Evolutionary conservation across 2,888 invertebrate species (phyloP), one percentile per base, ranked within the genome.

Genomic region (Thyatira batis): DNA sequence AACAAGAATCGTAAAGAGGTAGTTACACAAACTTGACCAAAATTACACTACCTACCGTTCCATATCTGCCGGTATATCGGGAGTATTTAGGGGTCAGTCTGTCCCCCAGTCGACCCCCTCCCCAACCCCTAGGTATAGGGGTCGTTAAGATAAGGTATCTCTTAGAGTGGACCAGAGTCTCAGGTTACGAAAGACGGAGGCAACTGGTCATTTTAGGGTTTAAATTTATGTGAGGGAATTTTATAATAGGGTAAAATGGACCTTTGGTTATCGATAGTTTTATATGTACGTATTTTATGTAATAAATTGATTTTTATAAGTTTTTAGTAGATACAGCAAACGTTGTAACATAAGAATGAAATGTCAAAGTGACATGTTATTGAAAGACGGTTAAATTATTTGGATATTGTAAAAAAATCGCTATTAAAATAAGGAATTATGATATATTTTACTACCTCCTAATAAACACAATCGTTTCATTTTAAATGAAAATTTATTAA

Each of bases 111-210:
- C 60, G 60, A 56, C 58, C 45, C 49, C 28, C 49, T 43, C 54
- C 58, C 58, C 39, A 46, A 55, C 57, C 64, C 63, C 68, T 54
- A 57, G 58, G 54, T 61, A 58, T 57, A 75, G 76, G 74, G 80
- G 81, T 81, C 84, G 89, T 90, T 89, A 85, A 90, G 90, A 90
- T 91, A 91, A 89, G 82, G 78, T 84, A 86, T 88, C 87, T 84
- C 74, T 71, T 63, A 66, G 71, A 75, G 80, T 85, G 87, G 88
- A 87, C 87, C 13, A 13, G n/a, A 76, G 78, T 64, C 57, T 84
- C 84, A 80, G 85, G 86, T 84, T 84, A 76, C 87, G 65, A 82
- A 76, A 83, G 79, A 76, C 70, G 69, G 82, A 65, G 60, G 76
- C 67, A 69, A 57, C 48, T 49, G 65, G 62, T 63, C 57, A 62